Base-by-base conservation (phyloP, 2,113 vertebrate genomes). In the Globicephala melas region DNA sequence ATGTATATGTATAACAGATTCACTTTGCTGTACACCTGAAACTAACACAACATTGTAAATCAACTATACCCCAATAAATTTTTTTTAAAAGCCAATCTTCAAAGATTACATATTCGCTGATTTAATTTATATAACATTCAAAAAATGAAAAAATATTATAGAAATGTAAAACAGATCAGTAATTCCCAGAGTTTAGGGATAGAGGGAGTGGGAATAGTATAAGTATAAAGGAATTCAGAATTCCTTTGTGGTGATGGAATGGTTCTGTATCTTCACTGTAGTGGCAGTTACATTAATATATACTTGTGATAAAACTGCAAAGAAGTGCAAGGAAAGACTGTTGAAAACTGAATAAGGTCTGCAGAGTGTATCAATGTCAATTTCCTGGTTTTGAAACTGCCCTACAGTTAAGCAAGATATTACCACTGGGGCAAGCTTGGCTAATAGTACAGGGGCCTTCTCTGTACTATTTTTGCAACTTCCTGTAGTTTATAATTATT, bases 301-400 rank as follows among this genome's bases (percentile, higher is more conserved):
- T 6, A 87, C 23, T 53, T 80, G 10, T n/a, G 6, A 82, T 87
- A 92, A 96, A 86, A 68, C 4, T 36, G 25, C 41, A 70, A 55
- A 77, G n/a, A 74, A 82, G 44, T 60, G 6, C 17, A 84, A 50
- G n/a, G 47, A 55, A 88, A 92, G 76, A 44, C 33, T 68, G 21
- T 44, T 86, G 38, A 91, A 95, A 86, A 55, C 1, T 65, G 83
- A 95, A 50, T 38, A 47, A 86, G 31, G 9, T 28, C 73, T 73
- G 4, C 11, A 88, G 41, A 83, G 14, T 88, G 23, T 79, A 91
- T 28, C n/a, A 74, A 85, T 31, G 44, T 80, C 80, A 71, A 47
- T 89, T 92, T 95, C 44, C 65, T 76, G 65, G 5, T 84, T 83
- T 96, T 80, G 83, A 68, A 44, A 71, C n/a, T 41, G 77, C 82